Evolutionary conservation across 2,888 invertebrate genomes (phyloP).

Genomic region (Zeuzera pyrina): DNA sequence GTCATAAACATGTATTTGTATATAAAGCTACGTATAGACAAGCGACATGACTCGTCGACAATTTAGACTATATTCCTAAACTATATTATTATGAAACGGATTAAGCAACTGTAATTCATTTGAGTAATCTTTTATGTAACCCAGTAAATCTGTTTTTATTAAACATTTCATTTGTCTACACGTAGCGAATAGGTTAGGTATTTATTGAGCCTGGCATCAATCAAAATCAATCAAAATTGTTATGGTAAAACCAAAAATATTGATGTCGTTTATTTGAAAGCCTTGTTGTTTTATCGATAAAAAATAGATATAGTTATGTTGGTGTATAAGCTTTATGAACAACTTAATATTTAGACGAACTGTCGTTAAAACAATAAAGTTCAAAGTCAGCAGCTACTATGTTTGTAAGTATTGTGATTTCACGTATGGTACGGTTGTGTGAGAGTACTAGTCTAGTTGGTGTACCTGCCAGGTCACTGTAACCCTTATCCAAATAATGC

Average conservation of each 20-base stretch:
- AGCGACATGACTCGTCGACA: too few species aligned
- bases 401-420: too few species aligned
- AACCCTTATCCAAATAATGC: conserved; percentile 18
- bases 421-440: neutral
- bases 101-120: too few species aligned
- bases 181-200: conserved; percentile 12
- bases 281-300: neutral
- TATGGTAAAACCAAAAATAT: neutral
- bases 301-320: neutral
- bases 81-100: too few species aligned
- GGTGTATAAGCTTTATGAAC: too few species aligned
- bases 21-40: too few species aligned
- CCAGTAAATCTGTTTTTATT: conserved; percentile 3
- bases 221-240: conserved; percentile 1
- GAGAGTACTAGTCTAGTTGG: conserved; percentile 11
- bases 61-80: too few species aligned
- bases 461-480: conserved; percentile 10
- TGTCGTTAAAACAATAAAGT: too few species aligned
- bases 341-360: too few species aligned
- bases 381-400: too few species aligned
- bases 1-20: too few species aligned
- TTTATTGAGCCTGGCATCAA: conserved; percentile 10
- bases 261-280: neutral
- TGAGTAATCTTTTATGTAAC: neutral
- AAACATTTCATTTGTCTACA: conserved; percentile 6